Evolutionary conservation across 2,888 invertebrate species (phyloP), one percentile per base, ranked within the genome.

Genomic region (Flabesymbios commensalis): DNA sequence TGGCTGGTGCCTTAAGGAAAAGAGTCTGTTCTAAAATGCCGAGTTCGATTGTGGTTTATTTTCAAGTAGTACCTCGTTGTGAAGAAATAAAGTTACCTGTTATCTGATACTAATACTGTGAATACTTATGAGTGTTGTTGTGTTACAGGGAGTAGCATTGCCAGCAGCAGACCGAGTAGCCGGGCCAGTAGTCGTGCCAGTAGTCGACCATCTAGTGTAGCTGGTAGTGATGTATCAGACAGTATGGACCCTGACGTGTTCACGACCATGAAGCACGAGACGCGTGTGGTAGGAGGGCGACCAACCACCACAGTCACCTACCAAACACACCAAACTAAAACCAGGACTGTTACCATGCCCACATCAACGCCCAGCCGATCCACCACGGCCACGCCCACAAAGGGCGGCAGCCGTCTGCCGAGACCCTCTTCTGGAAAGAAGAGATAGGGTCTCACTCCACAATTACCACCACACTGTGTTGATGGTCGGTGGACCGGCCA

Each of bases 151-250:
- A 56, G 48, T 31, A 63, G 63, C 54, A 39, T 31, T 10, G 31
- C 51, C 32, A 68, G 61, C 51, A 65, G 67, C 33, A 71, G 75
- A 42, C 65, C 71, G 31, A 74, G 75, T 33, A 92, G 93, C 70
- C 87, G 94, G 72, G 75, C 72, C 42, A 93, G 66, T 19, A 68
- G 69, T 65, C 58, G 56, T 19, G 28, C 56, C 19, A 59, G 63
- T 66, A 83, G 84, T 68, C 93, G 94, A 83, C 94, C 95, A 68
- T 92, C 94, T 26, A 94, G 94, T 72, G 88, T 94, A 74, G 93
- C 94, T 78, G 94, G 94, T 70, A 95, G 95, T 48, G 94, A 92
- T 78, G 87, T 93, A 65, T 94, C 94, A 93, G 81, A 77, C 72
- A 26, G 65, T 67, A 43, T 76, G 75, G 57, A 63, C 33, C 76